Conservation (phyloP, 2,113 vertebrate genomes). For the Amblyopsis rosae region DNA sequence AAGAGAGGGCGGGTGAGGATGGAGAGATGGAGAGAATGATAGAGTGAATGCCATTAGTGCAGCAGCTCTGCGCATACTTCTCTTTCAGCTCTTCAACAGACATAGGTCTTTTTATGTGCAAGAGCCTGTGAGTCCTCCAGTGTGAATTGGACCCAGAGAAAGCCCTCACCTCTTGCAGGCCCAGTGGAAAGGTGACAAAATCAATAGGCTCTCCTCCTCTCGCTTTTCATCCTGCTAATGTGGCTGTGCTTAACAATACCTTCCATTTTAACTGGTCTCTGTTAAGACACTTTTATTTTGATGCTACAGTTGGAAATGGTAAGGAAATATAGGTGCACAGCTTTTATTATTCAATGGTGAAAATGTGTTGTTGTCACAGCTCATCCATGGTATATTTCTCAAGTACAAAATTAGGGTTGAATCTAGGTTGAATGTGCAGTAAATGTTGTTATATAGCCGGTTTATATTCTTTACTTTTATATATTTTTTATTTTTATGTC, state of each 20-base stretch:
- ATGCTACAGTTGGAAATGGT: too few species aligned
- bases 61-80: constrained; percentile 29
- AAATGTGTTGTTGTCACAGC: too few species aligned
- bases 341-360: too few species aligned
- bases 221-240: constrained; percentile 41
- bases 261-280: neutral
- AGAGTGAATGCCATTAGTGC: constrained; percentile 28
- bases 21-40: constrained; percentile 4
- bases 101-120: constrained; percentile 60
- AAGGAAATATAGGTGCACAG: too few species aligned
- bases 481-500: too few species aligned
- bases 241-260: constrained; percentile 37
- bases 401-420: too few species aligned
- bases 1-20: constrained; percentile 1
- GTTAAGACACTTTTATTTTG: too few species aligned
- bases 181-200: constrained; percentile 67
- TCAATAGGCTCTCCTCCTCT: constrained; percentile 54
- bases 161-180: constrained; percentile 56
- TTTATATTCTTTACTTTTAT: too few species aligned
- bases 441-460: too few species aligned
- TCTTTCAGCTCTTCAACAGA: constrained; percentile 53
- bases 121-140: constrained; percentile 55
- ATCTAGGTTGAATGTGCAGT: too few species aligned
- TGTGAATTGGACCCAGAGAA: constrained; percentile 59
- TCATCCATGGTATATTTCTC: too few species aligned